A percentile compares a stretch with the other conserved stretches of the same genome.
Evolutionary conservation across 1,140 invertebrate species (phyloP).

Genomic region (Anadara kagoshimensis): DNA sequence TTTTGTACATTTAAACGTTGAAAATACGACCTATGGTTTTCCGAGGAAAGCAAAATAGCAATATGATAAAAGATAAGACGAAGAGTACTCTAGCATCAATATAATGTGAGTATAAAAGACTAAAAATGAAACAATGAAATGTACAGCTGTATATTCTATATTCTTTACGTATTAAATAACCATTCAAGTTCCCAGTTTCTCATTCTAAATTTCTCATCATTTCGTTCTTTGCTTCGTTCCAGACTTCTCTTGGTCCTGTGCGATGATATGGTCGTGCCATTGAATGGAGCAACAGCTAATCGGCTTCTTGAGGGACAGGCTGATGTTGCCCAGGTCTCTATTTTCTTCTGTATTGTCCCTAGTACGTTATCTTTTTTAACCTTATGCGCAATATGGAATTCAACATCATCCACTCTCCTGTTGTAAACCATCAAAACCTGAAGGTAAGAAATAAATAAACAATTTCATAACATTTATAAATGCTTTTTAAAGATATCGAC

Average conservation of each 20-base stretch:
- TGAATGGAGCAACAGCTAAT: constrained; percentile 41
- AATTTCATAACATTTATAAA: too few relatives aligned
- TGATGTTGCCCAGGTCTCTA: constrained; percentile 41
- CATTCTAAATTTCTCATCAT: constrained; percentile 29
- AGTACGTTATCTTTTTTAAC: constrained; percentile 26
- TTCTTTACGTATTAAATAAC: constrained; percentile 28
- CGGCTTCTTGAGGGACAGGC: constrained; percentile 42
- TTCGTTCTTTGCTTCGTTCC: constrained; percentile 35
- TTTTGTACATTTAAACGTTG: too few relatives aligned
- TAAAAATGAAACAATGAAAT: too few relatives aligned
- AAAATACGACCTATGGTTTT: too few relatives aligned
- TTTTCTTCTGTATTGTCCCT: constrained; percentile 42
- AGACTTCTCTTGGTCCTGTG: constrained; percentile 32
- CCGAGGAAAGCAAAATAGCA: too few relatives aligned
- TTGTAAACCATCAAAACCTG: constrained; percentile 54
- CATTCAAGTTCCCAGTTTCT: constrained; percentile 52
- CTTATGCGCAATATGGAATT: constrained; percentile 23
- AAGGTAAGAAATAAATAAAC: too few relatives aligned
- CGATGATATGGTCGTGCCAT: constrained; percentile 17
- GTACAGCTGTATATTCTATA: too few relatives aligned
- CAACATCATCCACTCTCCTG: constrained; percentile 30
- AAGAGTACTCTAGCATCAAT: too few relatives aligned
- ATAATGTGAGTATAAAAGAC: too few relatives aligned
- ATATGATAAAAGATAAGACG: too few relatives aligned
- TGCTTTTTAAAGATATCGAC: too few relatives aligned